A percentile compares a stretch with the other conserved stretches of the same genome.
Conservation (phyloP, 2,113 vertebrate genomes). For the Plotosus lineatus region DNA sequence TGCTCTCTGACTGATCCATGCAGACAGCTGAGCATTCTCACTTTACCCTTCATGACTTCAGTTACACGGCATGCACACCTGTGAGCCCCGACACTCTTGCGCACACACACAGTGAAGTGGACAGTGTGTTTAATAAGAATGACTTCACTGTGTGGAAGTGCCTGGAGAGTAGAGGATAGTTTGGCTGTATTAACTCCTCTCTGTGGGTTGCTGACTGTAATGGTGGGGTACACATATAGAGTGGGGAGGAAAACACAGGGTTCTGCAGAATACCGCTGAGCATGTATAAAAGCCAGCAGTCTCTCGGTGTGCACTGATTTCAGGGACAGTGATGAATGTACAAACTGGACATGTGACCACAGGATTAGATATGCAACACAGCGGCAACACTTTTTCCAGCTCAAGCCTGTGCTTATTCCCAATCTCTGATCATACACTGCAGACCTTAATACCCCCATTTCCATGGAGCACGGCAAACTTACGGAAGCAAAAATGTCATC, state of each 20-base stretch:
- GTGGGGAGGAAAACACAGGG: background rate
- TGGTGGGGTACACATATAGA: slow-evolving; percentile 3
- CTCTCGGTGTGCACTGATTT: background rate
- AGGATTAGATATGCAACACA: slow-evolving; percentile 29
- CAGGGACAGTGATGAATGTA: slow-evolving; percentile 61
- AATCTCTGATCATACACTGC: background rate
- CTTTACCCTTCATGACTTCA: slow-evolving; percentile 74
- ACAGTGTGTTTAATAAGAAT: slow-evolving; percentile 15
- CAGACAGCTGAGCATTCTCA: slow-evolving; percentile 77
- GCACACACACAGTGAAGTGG: slow-evolving; percentile 19
- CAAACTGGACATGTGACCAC: slow-evolving; percentile 54
- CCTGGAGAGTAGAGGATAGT: background rate
- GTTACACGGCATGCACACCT: slow-evolving; percentile 72
- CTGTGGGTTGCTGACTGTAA: slow-evolving; percentile 3
- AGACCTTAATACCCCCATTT: background rate
- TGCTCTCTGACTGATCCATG: slow-evolving; percentile 65
- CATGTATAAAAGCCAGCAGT: slow-evolving; percentile 18
- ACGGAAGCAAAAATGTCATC: too few relatives aligned
- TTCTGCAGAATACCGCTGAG: slow-evolving; percentile 11
- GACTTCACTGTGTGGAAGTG: background rate
- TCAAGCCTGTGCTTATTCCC: background rate
- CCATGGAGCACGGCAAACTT: too few relatives aligned
- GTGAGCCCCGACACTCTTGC: slow-evolving; percentile 58
- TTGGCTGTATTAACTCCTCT: background rate
- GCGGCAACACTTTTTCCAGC: background rate